These are phyloP conservation scores for Neomicropteryx cornuta DNA, from an alignment of 1,140 invertebrate genomes.

Conservation along the genomic window DNA sequence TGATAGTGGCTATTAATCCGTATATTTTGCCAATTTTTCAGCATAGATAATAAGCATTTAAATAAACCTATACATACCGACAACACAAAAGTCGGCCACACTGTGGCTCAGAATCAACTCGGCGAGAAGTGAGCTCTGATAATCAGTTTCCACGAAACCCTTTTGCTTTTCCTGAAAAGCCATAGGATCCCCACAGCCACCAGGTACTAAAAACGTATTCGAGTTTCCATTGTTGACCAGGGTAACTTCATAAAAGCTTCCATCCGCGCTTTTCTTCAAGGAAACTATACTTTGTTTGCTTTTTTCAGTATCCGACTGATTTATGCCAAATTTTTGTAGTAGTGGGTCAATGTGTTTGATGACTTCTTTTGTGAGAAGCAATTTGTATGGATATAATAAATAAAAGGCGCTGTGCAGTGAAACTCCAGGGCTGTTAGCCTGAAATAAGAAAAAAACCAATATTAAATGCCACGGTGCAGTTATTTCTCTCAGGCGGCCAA, in stretches of 20 bases:
- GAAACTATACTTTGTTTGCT: slow-evolving; percentile 21
- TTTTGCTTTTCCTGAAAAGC: slow-evolving; percentile 14
- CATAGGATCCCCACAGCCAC: slow-evolving; percentile 19
- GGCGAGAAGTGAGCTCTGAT: slow-evolving; percentile 70
- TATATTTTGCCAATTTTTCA: too few species aligned
- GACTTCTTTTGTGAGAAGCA: slow-evolving; percentile 64
- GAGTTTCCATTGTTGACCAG: slow-evolving; percentile 25
- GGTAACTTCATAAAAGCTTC: slow-evolving; percentile 20
- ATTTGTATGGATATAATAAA: slow-evolving; percentile 73
- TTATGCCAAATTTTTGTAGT: slow-evolving; percentile 48
- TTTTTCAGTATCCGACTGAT: slow-evolving; percentile 21
- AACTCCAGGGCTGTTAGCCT: slow-evolving; percentile 58
- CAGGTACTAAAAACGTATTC: slow-evolving; percentile 30
- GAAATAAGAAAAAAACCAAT: slow-evolving; percentile 24
- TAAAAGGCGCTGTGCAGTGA: slow-evolving; percentile 55
- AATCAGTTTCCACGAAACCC: slow-evolving; percentile 57
- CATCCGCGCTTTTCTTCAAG: slow-evolving; percentile 21
- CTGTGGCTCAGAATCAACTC: slow-evolving; percentile 68
- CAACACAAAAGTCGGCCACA: slow-evolving; percentile 75
- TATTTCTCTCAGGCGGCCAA: background rate
- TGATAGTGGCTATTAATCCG: too few species aligned
- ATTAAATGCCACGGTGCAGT: background rate
- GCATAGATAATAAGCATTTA: too few species aligned
- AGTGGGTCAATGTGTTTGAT: slow-evolving; percentile 55
- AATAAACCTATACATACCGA: slow-evolving; percentile 47